Conservation (phyloP, 2,113 vertebrate species). For the Melospiza melodia region DNA sequence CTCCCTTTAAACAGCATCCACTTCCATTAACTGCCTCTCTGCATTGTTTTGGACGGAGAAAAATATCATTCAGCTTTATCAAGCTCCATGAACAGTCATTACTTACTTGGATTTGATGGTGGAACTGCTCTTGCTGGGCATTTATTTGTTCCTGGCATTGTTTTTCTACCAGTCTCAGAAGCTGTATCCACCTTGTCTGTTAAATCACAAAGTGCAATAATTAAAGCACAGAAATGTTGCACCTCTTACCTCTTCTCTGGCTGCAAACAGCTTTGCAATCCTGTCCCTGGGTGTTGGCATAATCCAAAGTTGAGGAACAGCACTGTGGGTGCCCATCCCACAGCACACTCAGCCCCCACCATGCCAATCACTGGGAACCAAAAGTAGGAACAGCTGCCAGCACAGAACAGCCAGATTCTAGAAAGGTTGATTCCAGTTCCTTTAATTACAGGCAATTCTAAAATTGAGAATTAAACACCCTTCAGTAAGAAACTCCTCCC, state of each 20-base stretch:
- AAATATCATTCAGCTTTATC: neutral
- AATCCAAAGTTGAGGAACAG: neutral
- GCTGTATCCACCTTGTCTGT: constrained; percentile 90
- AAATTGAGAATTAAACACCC: neutral
- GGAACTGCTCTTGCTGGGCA: constrained; percentile 92
- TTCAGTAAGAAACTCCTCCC: neutral
- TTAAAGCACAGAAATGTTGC: neutral
- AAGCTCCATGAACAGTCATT: neutral
- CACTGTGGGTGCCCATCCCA: neutral
- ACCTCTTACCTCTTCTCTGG: neutral
- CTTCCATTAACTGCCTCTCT: neutral
- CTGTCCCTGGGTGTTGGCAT: neutral
- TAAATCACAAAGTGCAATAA: constrained; percentile 49
- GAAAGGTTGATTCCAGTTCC: neutral
- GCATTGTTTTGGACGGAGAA: neutral
- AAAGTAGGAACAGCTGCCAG: neutral
- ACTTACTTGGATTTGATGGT: constrained; percentile 90
- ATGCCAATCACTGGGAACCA: neutral
- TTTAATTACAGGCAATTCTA: neutral
- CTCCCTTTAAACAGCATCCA: neutral
- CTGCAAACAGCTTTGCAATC: neutral
- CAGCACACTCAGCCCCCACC: neutral
- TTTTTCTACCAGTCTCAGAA: constrained; percentile 89
- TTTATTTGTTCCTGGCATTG: constrained; percentile 92
- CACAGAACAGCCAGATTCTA: neutral